These are phyloP conservation scores for Lasioglossum vierecki DNA, from an alignment of 2,888 invertebrate species.

Conservation along the genomic window DNA sequence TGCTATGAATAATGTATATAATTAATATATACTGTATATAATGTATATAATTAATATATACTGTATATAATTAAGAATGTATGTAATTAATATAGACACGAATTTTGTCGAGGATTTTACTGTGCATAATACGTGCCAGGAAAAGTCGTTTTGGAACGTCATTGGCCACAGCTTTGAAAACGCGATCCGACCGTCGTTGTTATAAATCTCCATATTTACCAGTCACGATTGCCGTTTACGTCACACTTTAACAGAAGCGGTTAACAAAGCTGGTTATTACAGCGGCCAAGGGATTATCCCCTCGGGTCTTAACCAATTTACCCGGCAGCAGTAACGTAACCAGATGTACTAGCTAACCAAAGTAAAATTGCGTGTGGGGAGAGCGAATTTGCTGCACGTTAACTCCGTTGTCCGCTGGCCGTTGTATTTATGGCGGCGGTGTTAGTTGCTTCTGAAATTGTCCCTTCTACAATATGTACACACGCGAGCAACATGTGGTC, in stretches of 20 bases:
- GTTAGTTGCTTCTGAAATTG: not conserved
- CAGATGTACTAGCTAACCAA: slow-evolving; percentile 23
- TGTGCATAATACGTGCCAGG: not conserved
- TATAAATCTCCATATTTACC: not conserved
- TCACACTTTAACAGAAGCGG: slow-evolving; percentile 22
- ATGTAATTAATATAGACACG: too few species aligned
- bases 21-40: too few species aligned
- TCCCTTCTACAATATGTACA: slow-evolving; percentile 17
- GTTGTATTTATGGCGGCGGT: not conserved
- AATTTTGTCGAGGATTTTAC: too few species aligned
- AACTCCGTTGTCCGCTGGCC: slow-evolving; percentile 12
- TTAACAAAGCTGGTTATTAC: slow-evolving; percentile 43
- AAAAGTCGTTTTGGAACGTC: not conserved
- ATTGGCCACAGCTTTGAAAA: not conserved
- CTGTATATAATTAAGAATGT: too few species aligned
- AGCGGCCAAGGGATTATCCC: slow-evolving; percentile 34
- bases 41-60: too few species aligned
- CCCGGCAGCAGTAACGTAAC: slow-evolving; percentile 27
- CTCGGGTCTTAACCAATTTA: slow-evolving; percentile 44
- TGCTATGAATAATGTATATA: too few species aligned
- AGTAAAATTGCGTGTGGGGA: slow-evolving; percentile 33
- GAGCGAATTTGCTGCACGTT: slow-evolving; percentile 36
- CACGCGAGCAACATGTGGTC: slow-evolving; percentile 21
- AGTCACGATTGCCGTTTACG: not conserved
- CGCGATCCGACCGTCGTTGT: not conserved